Conservation (phyloP, 2,797 vertebrate species). For the Spinibarbus caldwelli region DNA sequence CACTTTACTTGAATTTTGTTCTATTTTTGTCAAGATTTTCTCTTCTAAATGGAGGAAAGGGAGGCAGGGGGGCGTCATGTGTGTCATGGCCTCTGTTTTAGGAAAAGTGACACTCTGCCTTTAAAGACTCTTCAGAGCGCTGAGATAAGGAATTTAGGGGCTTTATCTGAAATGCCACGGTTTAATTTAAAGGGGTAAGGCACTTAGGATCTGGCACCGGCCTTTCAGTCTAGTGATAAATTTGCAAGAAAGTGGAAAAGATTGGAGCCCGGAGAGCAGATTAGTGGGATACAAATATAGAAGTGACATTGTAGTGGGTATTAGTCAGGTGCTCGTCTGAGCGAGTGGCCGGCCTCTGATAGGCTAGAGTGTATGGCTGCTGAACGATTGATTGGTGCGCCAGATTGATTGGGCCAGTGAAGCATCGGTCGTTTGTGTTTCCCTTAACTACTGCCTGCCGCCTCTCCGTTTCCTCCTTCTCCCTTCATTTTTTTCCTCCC, state of each 20-base stretch:
- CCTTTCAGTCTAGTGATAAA: conserved; percentile 93
- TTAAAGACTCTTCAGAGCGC: conserved; percentile 90
- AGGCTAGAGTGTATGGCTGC: conserved; percentile 66
- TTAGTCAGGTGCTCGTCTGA: conserved; percentile 81
- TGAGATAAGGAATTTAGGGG: conserved; percentile 99
- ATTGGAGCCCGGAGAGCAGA: conserved; percentile 80
- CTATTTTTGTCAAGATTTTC: conserved; percentile 74
- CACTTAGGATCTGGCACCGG: conserved; percentile 86
- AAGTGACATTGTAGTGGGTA: conserved; percentile 82
- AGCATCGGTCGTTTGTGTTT: conserved; percentile 58
- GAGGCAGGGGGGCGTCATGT: conserved; percentile 51
- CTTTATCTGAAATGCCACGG: conserved; percentile 99
- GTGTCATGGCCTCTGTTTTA: conserved; percentile 79
- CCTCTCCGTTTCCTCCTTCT: conserved; percentile 49
- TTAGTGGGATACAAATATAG: conserved; percentile 87
- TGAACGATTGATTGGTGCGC: conserved; percentile 64
- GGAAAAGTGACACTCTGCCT: conserved; percentile 88
- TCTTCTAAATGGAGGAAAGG: conserved; percentile 73
- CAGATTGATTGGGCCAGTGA: conserved; percentile 60
- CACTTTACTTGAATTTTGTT: conserved; percentile 70
- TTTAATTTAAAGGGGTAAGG: conserved; percentile 99
- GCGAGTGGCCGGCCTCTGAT: conserved; percentile 80
- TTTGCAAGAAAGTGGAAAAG: conserved; percentile 85
- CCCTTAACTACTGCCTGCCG: conserved; percentile 48
- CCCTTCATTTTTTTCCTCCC: conserved; percentile 50